Evolutionary conservation across 2,113 vertebrate genomes (phyloP).

Genomic region (Nannobrachium achirus): DNA sequence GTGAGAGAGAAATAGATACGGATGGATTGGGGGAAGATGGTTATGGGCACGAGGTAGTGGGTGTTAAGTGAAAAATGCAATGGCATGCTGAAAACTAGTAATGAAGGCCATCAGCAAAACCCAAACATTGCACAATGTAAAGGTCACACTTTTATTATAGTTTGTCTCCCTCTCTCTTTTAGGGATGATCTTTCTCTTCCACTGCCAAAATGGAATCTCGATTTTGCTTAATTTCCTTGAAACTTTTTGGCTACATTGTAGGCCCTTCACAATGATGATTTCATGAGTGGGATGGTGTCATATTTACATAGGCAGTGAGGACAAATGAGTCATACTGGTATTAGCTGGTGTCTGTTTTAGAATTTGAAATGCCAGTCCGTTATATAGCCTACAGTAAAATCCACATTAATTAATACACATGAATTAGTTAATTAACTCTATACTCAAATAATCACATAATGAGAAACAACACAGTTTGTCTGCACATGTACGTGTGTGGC

Average conservation of each 20-base stretch:
- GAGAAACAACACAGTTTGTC: not conserved
- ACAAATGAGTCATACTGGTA: not conserved
- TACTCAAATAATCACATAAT: not conserved
- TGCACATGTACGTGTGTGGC: too few relatives aligned
- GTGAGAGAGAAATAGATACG: slow-evolving; percentile 65
- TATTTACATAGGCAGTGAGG: slow-evolving; percentile 17
- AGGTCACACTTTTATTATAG: slow-evolving; percentile 29
- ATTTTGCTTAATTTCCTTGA: slow-evolving; percentile 8
- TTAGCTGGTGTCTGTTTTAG: not conserved
- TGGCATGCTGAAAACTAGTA: slow-evolving; percentile 52
- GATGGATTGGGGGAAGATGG: slow-evolving; percentile 57
- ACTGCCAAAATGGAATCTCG: slow-evolving; percentile 12
- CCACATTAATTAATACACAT: too few relatives aligned
- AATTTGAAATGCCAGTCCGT: slow-evolving; percentile 7
- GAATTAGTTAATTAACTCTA: too few relatives aligned
- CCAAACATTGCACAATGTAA: slow-evolving; percentile 21
- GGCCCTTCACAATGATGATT: slow-evolving; percentile 5
- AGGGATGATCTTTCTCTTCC: slow-evolving; percentile 21
- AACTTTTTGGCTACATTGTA: not conserved
- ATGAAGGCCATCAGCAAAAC: slow-evolving; percentile 43
- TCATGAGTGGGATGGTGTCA: slow-evolving; percentile 15
- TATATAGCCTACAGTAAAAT: not conserved
- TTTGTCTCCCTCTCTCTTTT: slow-evolving; percentile 16
- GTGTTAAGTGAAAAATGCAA: slow-evolving; percentile 43
- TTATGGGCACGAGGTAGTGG: slow-evolving; percentile 54